Evolutionary conservation across 2,888 invertebrate genomes (phyloP), one percentile per base, ranked within the genome.

Genomic region (Sinotaia quadrata): DNA sequence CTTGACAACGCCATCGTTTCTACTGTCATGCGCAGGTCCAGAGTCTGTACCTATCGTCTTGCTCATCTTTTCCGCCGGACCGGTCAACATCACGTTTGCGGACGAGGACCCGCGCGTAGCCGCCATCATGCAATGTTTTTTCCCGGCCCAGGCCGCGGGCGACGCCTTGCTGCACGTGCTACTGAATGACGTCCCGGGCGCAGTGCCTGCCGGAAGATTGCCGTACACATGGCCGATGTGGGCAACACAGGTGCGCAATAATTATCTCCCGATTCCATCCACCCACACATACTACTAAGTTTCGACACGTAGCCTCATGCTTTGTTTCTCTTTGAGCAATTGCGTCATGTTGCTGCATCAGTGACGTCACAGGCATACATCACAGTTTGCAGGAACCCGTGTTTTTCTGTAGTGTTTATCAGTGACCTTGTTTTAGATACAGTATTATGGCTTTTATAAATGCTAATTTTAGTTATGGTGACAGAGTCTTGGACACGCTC

Each of bases 101-200:
- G 82, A 82, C 31, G 54, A 67, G 10, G 71, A 68, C 29, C 54
- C 72, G 7, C 59, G 62, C 8, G 79, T 87, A 0, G 59, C 41
- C 2, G 81, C 81, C 51, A 84, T 80, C 60, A 70, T 57, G 72
- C 68, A 61, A 62, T 83, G 84, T 61, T 83, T 82, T 71, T 84
- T 84, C 71, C 86, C 87, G 7, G 86, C 83, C 4, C 85, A 86
- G 72, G 72, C 81, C 0, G 77, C 84, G 5, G 87, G 87, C 0
- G 79, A 74, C 31, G 85, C 86, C 5, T 61, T 87, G 12, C 71
- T 67, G 21, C 71, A 73, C 29, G 78, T 82, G 1, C 60, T 87
- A 18, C 75, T 72, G 7, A 76, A 77, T 65, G 72, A 59, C 27
- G 78, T 72, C 7, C 63, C 70, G 3, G 69, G 71, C 15, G 71